Base-by-base conservation (phyloP, 2,888 invertebrate species). In the Tillus elongatus region DNA sequence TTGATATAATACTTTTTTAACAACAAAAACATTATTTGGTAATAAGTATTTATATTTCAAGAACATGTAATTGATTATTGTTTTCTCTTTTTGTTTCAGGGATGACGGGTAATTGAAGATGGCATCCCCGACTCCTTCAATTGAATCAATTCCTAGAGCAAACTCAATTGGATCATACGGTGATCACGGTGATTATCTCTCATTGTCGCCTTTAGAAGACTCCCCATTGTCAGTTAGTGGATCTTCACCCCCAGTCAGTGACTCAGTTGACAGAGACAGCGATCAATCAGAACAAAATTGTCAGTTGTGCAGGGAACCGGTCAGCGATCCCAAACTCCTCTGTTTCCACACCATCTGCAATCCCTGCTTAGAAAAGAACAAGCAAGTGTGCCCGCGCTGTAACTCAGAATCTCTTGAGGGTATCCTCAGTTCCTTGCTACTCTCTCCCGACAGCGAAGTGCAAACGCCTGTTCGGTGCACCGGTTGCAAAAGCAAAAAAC, bases 401-500 rank as follows among this genome's bases (percentile, higher is more conserved):
- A 68, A 71, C 45, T 51, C 58, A 33, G 65, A 64, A 42, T 60
- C 63, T 9, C 60, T 65, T 48, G 72, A 74, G 53, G 67, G 69
- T 54, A 62, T 66, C 44, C 57, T 68, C 38, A 60, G 63, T 50
- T 60, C 46, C 41, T 46, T 60, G 41, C 47, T 63, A 36, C 53
- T 57, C 37, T 52, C 60, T 58, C 66, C 56, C 12, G 67, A 67
- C 53, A 64, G 64, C 53, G 15, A 29, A 4, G 24, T 16, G 13
- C 33, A 35, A n/a, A 67, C 72, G 33, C 73, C 76, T 43, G 72
- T 75, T 16, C 81, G 82, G 53, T 96, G 95, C 72, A 95, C 93
- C 52, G 93, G 92, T 59, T 97, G 97, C 74, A 96, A 95, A 69
- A 88, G 88, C 50, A 88, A 87, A 63, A 89, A 92, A 65, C 82